Evolutionary conservation across 2,113 vertebrate species (phyloP), one percentile per base, ranked within the genome.

Genomic region (Tauraco erythrolophus): DNA sequence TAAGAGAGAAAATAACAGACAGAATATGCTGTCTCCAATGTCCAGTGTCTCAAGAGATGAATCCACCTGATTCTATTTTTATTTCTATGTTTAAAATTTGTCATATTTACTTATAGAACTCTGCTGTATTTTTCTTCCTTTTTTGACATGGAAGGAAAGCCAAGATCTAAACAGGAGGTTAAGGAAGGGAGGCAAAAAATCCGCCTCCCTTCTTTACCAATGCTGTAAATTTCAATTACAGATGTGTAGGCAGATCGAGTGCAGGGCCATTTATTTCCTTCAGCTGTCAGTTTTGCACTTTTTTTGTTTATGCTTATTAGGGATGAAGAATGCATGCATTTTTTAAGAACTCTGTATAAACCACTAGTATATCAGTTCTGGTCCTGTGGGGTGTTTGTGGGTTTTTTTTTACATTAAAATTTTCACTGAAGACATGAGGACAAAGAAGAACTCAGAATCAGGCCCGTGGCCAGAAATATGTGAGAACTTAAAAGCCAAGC

Each of bases 401-500:
- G 30, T 30, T 41, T 1, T 51, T 60, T 91, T 87, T 84, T 17
- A 31, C 45, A 39, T 57, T 54, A 71, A 71, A 79, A 72, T 91
- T 92, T 87, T 46, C 54, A 35, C 37, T 61, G 69, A 65, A 79
- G 41, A 12, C 37, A 56, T 2, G 77, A 95, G 70, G 91, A 95
- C 93, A 95, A 95, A 89, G 88, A 54, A 71, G 43, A 82, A n/a
- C 39, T 80, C 87, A 2, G 77, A 75, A 82, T 95, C 81, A 80
- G 84, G 54, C 45, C 83, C 70, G 30, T 57, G 89, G 80, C 84
- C 89, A 97, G 94, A 91, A 97, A 91, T 51, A 76, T 56, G 66
- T 31, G 50, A 89, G 74, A 94, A 96, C 95, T 97, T 96, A 97
- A 96, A 97, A 97, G 89, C 75, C 94, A 96, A 95, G 93, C 88